Evolutionary conservation across 2,113 vertebrate genomes (phyloP).

Genomic region (Sigmodon hispidus): DNA sequence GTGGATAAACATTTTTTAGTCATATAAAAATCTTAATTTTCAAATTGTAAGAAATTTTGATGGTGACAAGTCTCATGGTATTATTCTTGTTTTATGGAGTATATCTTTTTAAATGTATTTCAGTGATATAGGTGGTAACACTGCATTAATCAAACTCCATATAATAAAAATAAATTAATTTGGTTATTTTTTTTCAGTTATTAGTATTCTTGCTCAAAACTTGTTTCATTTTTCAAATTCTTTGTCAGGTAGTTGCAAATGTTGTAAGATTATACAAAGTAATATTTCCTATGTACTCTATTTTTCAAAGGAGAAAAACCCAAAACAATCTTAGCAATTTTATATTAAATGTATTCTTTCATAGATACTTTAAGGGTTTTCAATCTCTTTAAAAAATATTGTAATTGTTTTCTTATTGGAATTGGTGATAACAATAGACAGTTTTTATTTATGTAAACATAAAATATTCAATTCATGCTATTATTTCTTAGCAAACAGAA

Average conservation of each 20-base stretch:
- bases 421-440: neutral
- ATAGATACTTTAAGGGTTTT: neutral
- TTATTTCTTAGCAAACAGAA: constrained; percentile 43
- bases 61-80: neutral
- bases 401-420: constrained; percentile 43
- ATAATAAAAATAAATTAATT: neutral
- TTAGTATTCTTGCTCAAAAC: neutral
- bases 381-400: neutral
- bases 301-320: neutral
- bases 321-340: neutral
- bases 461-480: constrained; percentile 27
- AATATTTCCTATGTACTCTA: neutral
- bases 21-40: constrained; percentile 37
- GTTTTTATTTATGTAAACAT: constrained; percentile 19
- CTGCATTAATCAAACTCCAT: neutral
- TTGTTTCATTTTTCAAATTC: neutral
- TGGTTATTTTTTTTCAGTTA: neutral
- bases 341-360: neutral
- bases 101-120: neutral
- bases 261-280: neutral
- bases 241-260: neutral
- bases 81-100: neutral
- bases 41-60: neutral
- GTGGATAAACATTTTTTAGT: neutral
- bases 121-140: neutral